Percentiles rank a stretch among this genome's conserved stretches.
Conservation (phyloP, 2,797 vertebrate genomes). For the Chaetodon trifasciatus region DNA sequence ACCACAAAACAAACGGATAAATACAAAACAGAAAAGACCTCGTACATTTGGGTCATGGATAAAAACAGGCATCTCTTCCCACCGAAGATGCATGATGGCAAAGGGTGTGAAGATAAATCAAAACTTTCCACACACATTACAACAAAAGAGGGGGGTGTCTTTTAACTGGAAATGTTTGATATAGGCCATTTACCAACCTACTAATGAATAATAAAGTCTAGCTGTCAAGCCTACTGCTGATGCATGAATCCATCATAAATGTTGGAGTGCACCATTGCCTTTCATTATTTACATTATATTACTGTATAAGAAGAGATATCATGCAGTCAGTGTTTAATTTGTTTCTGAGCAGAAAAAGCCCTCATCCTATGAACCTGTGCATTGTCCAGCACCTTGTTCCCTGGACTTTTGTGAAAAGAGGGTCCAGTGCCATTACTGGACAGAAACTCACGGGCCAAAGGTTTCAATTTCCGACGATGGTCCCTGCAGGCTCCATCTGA, state of each 20-base stretch:
- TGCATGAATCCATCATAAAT: background rate
- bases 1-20: background rate
- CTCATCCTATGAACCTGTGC: background rate
- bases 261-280: background rate
- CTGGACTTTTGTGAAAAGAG: conserved; percentile 3
- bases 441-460: conserved; percentile 14
- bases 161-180: background rate
- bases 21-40: background rate
- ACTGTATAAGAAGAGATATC: background rate
- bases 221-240: background rate
- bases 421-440: conserved; percentile 12
- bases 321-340: background rate
- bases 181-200: background rate
- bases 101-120: background rate
- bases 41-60: background rate
- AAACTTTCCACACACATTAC: background rate
- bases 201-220: background rate
- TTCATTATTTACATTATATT: conserved; percentile 8
- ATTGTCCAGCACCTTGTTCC: conserved; percentile 18
- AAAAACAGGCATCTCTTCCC: background rate
- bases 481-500: conserved; percentile 12
- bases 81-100: background rate
- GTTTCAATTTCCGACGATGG: conserved; percentile 20
- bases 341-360: conserved; percentile 1
- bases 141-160: background rate